Conservation (phyloP, 2,797 vertebrate species). For the Hippoglossus hippoglossus region DNA sequence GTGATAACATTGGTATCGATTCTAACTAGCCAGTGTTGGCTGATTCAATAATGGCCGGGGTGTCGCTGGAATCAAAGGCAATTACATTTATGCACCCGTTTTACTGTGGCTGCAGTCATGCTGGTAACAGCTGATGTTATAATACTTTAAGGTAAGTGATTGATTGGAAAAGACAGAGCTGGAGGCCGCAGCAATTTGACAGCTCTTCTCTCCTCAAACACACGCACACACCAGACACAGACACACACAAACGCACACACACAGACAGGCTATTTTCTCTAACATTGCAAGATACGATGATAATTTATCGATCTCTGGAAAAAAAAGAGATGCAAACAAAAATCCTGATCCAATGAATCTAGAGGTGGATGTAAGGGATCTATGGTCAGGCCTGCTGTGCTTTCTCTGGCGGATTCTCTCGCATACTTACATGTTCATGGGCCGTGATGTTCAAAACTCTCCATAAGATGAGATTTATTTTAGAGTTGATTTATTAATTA, state of each 20-base stretch:
- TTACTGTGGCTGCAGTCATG: constrained; percentile 19
- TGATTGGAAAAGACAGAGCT: constrained; percentile 25
- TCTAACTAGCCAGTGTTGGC: constrained; percentile 43
- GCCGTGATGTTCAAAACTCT: no score
- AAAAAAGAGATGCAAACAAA: no score
- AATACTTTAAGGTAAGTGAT: constrained; percentile 28
- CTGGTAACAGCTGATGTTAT: constrained; percentile 18
- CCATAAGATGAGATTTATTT: no score
- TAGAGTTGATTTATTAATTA: no score
- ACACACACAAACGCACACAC: neutral
- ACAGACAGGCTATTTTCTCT: neutral
- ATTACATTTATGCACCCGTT: constrained; percentile 51
- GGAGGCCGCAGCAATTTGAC: constrained; percentile 1
- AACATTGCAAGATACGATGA: no score
- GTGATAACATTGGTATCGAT: constrained; percentile 77
- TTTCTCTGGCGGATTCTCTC: no score
- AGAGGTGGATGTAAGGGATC: no score
- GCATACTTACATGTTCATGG: no score
- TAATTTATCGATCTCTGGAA: no score
- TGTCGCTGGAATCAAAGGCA: constrained; percentile 58
- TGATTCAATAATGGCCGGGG: constrained; percentile 68
- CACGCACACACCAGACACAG: neutral
- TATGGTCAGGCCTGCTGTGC: no score
- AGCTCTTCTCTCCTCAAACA: constrained; percentile 1
- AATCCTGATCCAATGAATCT: no score